phyloP scores from a whole-genome alignment of 2,888 invertebrate species.

The Cephus nigrinus region DNA sequence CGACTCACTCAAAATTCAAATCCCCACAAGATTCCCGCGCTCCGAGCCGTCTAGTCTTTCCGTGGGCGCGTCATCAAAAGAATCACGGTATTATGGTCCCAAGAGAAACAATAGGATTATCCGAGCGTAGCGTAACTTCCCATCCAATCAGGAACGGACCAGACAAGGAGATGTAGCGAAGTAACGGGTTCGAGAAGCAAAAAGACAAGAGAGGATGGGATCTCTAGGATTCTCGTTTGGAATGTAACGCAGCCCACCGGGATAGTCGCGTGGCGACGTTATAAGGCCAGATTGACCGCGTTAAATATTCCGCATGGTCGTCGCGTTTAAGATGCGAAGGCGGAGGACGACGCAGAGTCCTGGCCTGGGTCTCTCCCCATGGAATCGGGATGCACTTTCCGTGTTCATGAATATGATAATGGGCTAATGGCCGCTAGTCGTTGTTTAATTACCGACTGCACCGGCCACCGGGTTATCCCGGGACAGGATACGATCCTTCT shows the following conservation, averaged over 20 bases:
- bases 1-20: constrained; percentile 34
- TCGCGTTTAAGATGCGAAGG: constrained; percentile 12
- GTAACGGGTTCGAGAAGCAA: not conserved
- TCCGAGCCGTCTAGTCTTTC: not conserved
- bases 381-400: constrained; percentile 64
- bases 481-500: constrained; percentile 32
- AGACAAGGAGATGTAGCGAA: not conserved
- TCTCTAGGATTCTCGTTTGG: not conserved
- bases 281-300: constrained; percentile 8
- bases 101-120: not conserved
- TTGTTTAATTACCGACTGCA: constrained; percentile 62
- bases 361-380: constrained; percentile 38
- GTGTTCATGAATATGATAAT: constrained; percentile 66
- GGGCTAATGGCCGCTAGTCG: constrained; percentile 65
- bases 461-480: constrained; percentile 21
- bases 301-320: constrained; percentile 21
- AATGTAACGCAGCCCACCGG: constrained; percentile 43
- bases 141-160: not conserved
- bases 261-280: constrained; percentile 51
- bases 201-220: not conserved
- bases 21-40: constrained; percentile 29
- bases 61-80: constrained; percentile 28
- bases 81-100: not conserved
- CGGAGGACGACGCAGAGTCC: constrained; percentile 14
- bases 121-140: not conserved